Evolutionary conservation across 2,797 vertebrate species (phyloP), one percentile per base, ranked within the genome.

Genomic region (Silurus lanzhouensis): DNA sequence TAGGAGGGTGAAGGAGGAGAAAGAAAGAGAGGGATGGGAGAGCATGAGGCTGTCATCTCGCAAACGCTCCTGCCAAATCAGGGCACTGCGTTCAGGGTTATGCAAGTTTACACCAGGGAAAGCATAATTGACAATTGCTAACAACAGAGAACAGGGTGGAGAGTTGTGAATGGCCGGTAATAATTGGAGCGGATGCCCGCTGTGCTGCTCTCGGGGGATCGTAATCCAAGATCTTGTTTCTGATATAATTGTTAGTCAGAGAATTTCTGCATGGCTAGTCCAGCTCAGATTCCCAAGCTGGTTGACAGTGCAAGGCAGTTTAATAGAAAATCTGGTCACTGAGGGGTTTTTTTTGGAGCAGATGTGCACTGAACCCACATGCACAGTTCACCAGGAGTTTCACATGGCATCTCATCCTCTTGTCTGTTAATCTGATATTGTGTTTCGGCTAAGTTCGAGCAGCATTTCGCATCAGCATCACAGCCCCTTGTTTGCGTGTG

Each of bases 241-340:
- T 96, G 95, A 96, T 96, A 96, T 96, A 96, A 96, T 96, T 96
- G 95, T 96, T 96, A 96, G 95, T 95, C 95, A 95, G 95, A 95
- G 94, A 96, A 95, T 95, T 95, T 96, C 95, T 95, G 95, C 95
- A 95, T 95, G 95, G 92, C 93, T 95, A 94, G 92, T 85, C 91
- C 90, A 88, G 92, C 94, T 94, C 95, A 95, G 92, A 95, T 95
- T 96, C 95, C 95, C 95, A 95, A 95, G 95, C 94, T 93, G 94
- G 94, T 95, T 95, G 95, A 96, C 94, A 94, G 95, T 95, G 95
- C 95, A 94, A 95, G 94, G 95, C 95, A 95, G 93, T 96, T 95
- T 95, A 96, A 95, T 95, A 95, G 95, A 96, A 95, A 96, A 96
- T 95, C 94, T 95, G 94, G 94, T 95, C 94, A 94, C 94, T 93